phyloP scores from a whole-genome alignment of 1,140 invertebrate species.

The Nautilus pompilius region DNA sequence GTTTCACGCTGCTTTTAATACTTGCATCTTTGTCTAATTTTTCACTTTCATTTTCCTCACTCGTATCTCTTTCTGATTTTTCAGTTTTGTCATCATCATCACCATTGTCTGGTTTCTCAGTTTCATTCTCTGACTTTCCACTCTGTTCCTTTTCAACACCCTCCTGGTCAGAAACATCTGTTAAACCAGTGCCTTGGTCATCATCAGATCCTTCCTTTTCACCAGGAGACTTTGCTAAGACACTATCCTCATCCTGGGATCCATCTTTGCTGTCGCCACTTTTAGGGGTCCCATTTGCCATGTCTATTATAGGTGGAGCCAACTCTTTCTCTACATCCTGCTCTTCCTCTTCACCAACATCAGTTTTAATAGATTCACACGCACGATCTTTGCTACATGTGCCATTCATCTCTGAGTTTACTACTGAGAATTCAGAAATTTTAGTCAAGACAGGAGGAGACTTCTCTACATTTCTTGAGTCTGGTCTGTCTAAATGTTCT shows the following conservation, averaged over 20 bases:
- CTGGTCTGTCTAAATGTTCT: too few relatives aligned
- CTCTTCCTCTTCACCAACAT: neutral
- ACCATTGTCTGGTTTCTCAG: neutral
- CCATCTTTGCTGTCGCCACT: neutral
- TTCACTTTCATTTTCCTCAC: neutral
- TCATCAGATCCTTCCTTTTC: neutral
- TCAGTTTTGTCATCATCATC: slow-evolving; percentile 6
- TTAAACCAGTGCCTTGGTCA: neutral
- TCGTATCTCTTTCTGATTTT: slow-evolving; percentile 1
- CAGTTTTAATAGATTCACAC: too few relatives aligned
- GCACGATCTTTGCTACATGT: too few relatives aligned
- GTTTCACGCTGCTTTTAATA: too few relatives aligned
- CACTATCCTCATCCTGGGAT: neutral
- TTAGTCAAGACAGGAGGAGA: too few relatives aligned
- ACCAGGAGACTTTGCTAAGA: too few relatives aligned
- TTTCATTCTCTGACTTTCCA: neutral
- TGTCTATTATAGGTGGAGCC: neutral
- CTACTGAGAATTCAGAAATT: too few relatives aligned
- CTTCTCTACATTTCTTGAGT: too few relatives aligned
- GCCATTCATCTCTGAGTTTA: too few relatives aligned
- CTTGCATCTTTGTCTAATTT: too few relatives aligned
- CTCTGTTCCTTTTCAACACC: neutral
- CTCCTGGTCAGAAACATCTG: neutral
- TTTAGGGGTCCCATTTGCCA: neutral
- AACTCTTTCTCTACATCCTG: neutral